These are phyloP conservation scores for Stictocephala bisonia DNA, from an alignment of 2,888 invertebrate genomes.

Conservation along the genomic window DNA sequence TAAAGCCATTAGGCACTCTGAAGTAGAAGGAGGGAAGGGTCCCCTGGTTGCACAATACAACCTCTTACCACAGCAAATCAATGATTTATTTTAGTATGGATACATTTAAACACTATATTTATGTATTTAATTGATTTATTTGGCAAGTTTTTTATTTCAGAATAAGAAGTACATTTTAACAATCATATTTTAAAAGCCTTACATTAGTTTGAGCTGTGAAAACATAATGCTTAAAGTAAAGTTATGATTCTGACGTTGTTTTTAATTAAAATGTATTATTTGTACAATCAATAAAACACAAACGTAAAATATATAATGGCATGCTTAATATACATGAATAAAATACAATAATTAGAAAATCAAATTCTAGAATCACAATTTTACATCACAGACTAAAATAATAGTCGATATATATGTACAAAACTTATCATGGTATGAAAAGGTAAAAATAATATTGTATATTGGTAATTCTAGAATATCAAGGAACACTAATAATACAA, in stretches of 20 bases:
- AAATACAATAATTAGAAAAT: conserved; percentile 24
- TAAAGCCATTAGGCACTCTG: too few species aligned
- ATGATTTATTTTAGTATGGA: too few species aligned
- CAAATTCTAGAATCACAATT: conserved; percentile 13
- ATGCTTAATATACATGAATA: background rate
- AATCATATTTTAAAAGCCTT: conserved; percentile 33
- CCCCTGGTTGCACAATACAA: too few species aligned
- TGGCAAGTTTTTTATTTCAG: conserved; percentile 9
- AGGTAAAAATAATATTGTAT: too few species aligned
- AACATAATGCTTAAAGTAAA: conserved; percentile 6
- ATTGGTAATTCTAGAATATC: too few species aligned
- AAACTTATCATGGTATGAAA: too few species aligned
- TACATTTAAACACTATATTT: too few species aligned
- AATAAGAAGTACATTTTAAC: conserved; percentile 21
- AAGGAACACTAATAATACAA: too few species aligned
- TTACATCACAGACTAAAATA: conserved; percentile 28
- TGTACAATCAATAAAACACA: background rate
- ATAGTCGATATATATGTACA: too few species aligned
- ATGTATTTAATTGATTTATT: background rate
- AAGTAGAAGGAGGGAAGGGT: too few species aligned
- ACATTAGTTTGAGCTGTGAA: conserved; percentile 24
- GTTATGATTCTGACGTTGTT: background rate
- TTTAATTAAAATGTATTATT: background rate
- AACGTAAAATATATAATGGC: background rate
- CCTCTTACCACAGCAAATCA: too few species aligned